These are phyloP conservation scores for Dryobota labecula DNA, from an alignment of 2,888 invertebrate species.

Conservation along the genomic window DNA sequence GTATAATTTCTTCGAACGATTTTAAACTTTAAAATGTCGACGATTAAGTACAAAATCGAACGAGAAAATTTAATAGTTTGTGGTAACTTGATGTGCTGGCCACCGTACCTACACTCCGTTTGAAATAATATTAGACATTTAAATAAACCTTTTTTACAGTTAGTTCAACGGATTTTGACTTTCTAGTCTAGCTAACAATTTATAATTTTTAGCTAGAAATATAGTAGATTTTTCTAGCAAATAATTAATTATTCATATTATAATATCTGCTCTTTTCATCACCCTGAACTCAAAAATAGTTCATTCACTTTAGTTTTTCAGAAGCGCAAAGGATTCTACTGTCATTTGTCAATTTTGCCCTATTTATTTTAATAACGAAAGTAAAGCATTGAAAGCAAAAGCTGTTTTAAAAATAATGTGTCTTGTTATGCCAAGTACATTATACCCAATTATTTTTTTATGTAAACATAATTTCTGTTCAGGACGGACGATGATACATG, in stretches of 20 bases:
- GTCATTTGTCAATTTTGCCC: neutral
- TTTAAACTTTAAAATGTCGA: no score
- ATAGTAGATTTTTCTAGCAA: no score
- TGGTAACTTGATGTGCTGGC: no score
- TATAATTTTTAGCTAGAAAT: neutral
- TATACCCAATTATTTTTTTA: neutral
- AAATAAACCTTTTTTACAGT: no score
- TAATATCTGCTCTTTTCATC: neutral
- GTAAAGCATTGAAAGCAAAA: neutral
- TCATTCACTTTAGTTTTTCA: neutral
- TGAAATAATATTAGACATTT: no score
- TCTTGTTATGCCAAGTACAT: neutral
- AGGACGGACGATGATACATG: neutral
- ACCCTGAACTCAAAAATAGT: neutral
- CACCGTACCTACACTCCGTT: no score
- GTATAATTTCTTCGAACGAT: no score
- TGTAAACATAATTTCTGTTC: conserved; percentile 6
- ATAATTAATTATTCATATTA: no score
- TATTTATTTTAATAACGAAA: neutral
- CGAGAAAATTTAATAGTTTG: no score
- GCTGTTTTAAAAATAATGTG: conserved; percentile 2
- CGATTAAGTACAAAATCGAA: no score
- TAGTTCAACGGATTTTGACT: no score
- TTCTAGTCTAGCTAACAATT: no score
- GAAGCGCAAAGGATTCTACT: neutral